These are phyloP conservation scores for Sceloporus undulatus DNA, from an alignment of 2,113 vertebrate species.

Conservation along the genomic window DNA sequence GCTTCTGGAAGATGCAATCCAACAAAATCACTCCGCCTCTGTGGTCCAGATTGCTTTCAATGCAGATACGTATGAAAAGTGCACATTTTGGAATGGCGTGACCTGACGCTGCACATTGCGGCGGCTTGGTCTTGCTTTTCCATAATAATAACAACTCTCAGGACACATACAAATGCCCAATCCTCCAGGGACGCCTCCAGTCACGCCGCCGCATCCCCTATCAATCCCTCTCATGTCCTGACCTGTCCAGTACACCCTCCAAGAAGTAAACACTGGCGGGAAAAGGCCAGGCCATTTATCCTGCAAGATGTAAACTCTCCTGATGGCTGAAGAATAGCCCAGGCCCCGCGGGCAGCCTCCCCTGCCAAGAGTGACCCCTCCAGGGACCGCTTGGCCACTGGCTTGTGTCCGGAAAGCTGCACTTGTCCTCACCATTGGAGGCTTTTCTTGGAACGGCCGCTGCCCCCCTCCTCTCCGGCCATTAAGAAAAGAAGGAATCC, in stretches of 20 bases:
- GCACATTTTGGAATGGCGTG: not conserved
- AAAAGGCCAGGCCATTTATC: conserved; percentile 19
- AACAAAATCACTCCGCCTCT: too few relatives aligned
- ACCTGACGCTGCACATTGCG: not conserved
- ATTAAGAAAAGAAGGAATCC: too few relatives aligned
- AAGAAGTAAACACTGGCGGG: conserved; percentile 29
- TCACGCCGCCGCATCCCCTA: not conserved
- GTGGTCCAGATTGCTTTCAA: not conserved
- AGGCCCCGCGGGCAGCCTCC: not conserved
- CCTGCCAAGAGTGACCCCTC: not conserved
- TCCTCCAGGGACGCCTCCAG: not conserved
- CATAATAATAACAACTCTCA: too few relatives aligned
- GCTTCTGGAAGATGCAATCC: too few relatives aligned
- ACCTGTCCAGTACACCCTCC: not conserved
- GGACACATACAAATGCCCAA: not conserved
- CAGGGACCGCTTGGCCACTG: not conserved
- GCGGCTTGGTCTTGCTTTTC: too few relatives aligned
- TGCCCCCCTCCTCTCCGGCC: not conserved
- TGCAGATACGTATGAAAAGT: too few relatives aligned
- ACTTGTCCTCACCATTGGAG: not conserved
- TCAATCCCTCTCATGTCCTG: conserved; percentile 10
- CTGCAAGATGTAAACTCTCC: conserved; percentile 33
- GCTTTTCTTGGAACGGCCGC: not conserved
- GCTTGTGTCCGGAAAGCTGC: not conserved
- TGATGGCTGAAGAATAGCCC: conserved; percentile 40